These are phyloP conservation scores for Triplophysa yarkandensis DNA, from an alignment of 2,797 vertebrate species.

Conservation along the genomic window DNA sequence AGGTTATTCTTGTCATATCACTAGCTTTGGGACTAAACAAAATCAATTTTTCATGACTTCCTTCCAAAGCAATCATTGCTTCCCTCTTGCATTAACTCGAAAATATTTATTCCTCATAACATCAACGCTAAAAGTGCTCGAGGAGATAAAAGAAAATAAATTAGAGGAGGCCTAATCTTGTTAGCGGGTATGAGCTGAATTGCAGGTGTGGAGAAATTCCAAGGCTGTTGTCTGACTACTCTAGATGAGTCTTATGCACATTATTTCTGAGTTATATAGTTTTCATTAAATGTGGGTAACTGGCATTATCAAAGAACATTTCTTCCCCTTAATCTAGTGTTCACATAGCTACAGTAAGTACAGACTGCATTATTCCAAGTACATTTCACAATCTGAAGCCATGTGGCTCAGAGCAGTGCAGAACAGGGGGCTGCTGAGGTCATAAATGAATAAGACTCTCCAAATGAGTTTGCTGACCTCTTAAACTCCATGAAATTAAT, in stretches of 20 bases:
- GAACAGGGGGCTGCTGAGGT: constrained; percentile 80
- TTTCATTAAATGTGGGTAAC: constrained; percentile 70
- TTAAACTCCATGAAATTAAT: constrained; percentile 98
- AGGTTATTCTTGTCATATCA: constrained; percentile 29
- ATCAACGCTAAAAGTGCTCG: constrained; percentile 42
- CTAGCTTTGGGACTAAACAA: constrained; percentile 11
- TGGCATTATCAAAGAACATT: constrained; percentile 61
- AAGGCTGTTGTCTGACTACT: constrained; percentile 26
- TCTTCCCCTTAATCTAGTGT: background rate
- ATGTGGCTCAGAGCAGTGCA: constrained; percentile 76
- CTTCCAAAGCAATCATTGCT: constrained; percentile 45
- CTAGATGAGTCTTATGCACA: background rate
- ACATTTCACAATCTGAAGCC: constrained; percentile 72
- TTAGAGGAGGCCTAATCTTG: constrained; percentile 46
- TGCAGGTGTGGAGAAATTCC: constrained; percentile 13
- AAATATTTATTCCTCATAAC: constrained; percentile 51
- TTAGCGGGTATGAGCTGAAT: constrained; percentile 47
- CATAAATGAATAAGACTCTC: constrained; percentile 93
- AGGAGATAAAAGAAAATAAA: constrained; percentile 49
- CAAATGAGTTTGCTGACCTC: constrained; percentile 92
- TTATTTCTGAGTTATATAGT: constrained; percentile 49
- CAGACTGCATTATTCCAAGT: constrained; percentile 71
- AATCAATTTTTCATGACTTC: constrained; percentile 45
- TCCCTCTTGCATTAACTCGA: constrained; percentile 45
- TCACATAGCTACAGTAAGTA: constrained; percentile 55